phyloP scores from a whole-genome alignment of 2,888 invertebrate genomes.

The Pheosia tremula region DNA sequence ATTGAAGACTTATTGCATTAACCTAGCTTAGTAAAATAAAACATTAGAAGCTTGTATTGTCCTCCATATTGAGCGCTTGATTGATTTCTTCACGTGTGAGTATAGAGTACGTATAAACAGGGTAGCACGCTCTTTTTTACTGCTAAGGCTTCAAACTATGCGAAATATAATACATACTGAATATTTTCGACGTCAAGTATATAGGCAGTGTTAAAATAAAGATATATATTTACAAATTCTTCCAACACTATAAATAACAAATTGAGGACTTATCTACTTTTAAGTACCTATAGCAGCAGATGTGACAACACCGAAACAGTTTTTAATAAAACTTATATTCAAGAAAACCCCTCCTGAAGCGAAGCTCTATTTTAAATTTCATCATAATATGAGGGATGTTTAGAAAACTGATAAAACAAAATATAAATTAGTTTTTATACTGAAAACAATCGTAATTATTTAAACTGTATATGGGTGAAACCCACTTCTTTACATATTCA shows the following conservation, averaged over 20 bases:
- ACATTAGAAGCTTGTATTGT: slow-evolving; percentile 10
- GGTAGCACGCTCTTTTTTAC: slow-evolving; percentile 38
- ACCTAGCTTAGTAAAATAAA: background rate
- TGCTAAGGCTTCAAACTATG: slow-evolving; percentile 49
- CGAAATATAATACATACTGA: background rate
- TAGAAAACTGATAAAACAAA: too few species aligned
- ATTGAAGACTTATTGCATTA: too few species aligned
- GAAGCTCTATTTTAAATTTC: background rate
- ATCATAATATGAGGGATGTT: too few species aligned
- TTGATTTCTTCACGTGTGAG: slow-evolving; percentile 1
- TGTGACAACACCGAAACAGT: background rate
- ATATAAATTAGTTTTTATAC: too few species aligned
- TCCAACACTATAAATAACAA: too few species aligned
- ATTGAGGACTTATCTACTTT: too few species aligned
- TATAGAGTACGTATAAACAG: slow-evolving; percentile 16
- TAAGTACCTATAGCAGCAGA: background rate
- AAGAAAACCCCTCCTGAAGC: background rate
- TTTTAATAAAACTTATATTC: background rate
- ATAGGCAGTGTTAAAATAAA: too few species aligned
- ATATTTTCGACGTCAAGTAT: background rate
- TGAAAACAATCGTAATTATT: too few species aligned
- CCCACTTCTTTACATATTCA: too few species aligned
- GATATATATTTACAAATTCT: too few species aligned
- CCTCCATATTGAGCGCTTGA: slow-evolving; percentile 11
- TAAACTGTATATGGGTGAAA: too few species aligned